Evolutionary conservation across 2,113 vertebrate genomes (phyloP).

Genomic region (Micromys minutus): DNA sequence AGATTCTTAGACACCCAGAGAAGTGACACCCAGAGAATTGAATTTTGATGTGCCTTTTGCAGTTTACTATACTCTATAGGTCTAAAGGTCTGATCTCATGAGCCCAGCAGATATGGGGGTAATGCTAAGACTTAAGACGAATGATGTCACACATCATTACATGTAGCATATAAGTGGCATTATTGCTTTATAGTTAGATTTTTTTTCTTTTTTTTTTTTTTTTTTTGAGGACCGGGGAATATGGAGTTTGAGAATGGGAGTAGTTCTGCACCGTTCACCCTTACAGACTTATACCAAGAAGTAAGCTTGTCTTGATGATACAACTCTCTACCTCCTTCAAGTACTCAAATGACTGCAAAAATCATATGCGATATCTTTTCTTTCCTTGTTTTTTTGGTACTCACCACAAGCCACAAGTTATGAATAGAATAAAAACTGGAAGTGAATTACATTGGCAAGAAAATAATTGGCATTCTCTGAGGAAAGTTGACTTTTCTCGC

Average conservation of each 20-base stretch:
- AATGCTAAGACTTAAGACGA: not conserved
- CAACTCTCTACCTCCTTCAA: not conserved
- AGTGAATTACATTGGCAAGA: not conserved
- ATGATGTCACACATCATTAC: not conserved
- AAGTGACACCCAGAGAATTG: no score
- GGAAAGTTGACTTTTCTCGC: slow-evolving; percentile 22
- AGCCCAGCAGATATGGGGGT: not conserved
- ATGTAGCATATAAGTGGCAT: not conserved
- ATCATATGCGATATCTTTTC: not conserved
- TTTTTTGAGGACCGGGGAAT: not conserved
- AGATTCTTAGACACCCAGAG: not conserved
- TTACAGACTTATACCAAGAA: not conserved
- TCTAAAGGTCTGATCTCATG: no score
- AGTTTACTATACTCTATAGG: not conserved
- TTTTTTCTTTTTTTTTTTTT: not conserved
- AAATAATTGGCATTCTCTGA: not conserved
- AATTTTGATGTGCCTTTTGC: not conserved
- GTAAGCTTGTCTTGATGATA: not conserved
- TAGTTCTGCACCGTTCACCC: not conserved
- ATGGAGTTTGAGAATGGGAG: not conserved
- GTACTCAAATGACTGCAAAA: not conserved
- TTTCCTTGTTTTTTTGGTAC: not conserved
- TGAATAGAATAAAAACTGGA: not conserved
- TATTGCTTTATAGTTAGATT: not conserved
- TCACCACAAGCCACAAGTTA: not conserved